These are phyloP conservation scores for Thamnophis elegans DNA, from an alignment of 2,797 vertebrate species.

Conservation along the genomic window DNA sequence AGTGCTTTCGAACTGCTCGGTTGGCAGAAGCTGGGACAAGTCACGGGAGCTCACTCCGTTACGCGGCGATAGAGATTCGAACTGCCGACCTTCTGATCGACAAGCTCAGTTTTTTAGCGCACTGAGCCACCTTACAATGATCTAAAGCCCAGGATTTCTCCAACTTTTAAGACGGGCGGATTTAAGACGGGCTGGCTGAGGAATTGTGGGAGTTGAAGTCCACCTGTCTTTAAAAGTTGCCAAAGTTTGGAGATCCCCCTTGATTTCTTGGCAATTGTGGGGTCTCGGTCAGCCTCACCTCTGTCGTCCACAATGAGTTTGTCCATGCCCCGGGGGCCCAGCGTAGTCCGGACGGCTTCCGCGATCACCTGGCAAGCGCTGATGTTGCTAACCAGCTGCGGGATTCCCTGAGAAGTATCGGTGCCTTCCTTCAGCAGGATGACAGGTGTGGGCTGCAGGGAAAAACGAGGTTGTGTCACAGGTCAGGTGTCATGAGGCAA, in stretches of 20 bases:
- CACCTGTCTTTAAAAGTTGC: not conserved
- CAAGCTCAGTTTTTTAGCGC: no score
- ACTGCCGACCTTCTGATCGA: no score
- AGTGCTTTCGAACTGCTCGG: no score
- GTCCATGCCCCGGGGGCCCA: slow-evolving; percentile 97
- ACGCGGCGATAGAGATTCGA: no score
- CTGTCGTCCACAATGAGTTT: slow-evolving; percentile 92
- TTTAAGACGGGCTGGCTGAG: not conserved
- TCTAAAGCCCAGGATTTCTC: no score
- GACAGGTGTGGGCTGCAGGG: slow-evolving; percentile 74
- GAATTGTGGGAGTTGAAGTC: not conserved
- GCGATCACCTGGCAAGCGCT: slow-evolving; percentile 97
- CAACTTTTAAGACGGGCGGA: no score
- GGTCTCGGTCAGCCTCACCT: slow-evolving; percentile 71
- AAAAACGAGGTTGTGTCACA: not conserved
- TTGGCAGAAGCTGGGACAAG: no score
- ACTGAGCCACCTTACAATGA: no score
- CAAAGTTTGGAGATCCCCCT: not conserved
- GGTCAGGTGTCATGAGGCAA: rapidly evolving
- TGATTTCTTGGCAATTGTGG: not conserved
- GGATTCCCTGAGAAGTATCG: slow-evolving; percentile 92
- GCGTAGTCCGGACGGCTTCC: slow-evolving; percentile 93
- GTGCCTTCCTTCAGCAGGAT: slow-evolving; percentile 94
- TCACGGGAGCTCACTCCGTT: no score
- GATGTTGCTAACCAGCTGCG: slow-evolving; percentile 97